Conservation (phyloP, 2,888 invertebrate genomes). For the Petrophora chlorosata region DNA sequence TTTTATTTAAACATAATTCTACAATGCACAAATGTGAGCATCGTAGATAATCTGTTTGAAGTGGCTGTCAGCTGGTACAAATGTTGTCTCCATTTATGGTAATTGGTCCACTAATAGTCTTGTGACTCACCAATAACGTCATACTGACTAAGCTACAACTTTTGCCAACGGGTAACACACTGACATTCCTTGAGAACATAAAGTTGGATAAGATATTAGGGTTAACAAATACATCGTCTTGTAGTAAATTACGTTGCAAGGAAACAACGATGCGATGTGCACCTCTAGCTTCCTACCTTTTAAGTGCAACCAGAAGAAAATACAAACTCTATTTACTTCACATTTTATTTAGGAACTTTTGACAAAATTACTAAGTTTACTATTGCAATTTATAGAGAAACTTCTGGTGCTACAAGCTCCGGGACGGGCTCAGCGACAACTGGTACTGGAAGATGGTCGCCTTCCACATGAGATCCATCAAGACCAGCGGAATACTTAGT, state of each 20-base stretch:
- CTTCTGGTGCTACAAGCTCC: not conserved
- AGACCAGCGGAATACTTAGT: conserved; percentile 60
- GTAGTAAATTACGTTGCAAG: too few species aligned
- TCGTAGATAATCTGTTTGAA: conserved; percentile 27
- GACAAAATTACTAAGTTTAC: not conserved
- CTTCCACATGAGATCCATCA: conserved; percentile 54
- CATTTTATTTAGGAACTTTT: conserved; percentile 7
- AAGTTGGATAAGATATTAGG: too few species aligned
- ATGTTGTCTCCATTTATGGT: conserved; percentile 41
- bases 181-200: too few species aligned
- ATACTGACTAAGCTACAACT: conserved; percentile 25
- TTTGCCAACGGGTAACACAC: too few species aligned
- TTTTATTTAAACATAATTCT: not conserved
- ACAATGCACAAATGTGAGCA: conserved; percentile 3
- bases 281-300: not conserved
- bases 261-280: not conserved
- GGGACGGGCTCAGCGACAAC: conserved; percentile 36
- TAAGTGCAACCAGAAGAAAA: not conserved
- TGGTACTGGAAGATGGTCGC: conserved; percentile 49
- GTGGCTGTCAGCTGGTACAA: conserved; percentile 28
- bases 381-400: conserved; percentile 4
- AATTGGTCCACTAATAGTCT: conserved; percentile 27
- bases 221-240: too few species aligned
- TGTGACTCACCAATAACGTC: conserved; percentile 39
- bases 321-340: not conserved